Conservation (phyloP, 2,113 vertebrate genomes). For the Sylvia atricapilla region DNA sequence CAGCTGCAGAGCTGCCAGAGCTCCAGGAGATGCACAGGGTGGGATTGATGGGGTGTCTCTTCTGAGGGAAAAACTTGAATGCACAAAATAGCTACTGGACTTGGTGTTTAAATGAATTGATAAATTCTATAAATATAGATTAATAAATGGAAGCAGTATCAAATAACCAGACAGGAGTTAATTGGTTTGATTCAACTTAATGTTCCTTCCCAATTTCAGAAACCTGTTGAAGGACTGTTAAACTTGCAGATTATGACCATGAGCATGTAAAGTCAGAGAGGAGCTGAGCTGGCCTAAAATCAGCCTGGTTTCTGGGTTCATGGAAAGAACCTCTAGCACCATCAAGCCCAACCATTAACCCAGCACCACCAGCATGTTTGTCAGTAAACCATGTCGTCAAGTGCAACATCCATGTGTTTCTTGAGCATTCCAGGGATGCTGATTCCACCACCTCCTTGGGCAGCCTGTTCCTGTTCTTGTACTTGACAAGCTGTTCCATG, state of each 20-base stretch:
- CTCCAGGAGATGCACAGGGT: neutral
- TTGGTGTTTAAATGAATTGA: neutral
- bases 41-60: neutral
- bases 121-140: neutral
- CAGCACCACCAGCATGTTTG: neutral
- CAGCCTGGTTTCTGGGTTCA: neutral
- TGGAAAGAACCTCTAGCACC: neutral
- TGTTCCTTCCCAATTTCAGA: neutral
- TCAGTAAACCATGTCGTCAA: neutral
- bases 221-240: neutral
- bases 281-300: neutral
- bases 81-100: neutral
- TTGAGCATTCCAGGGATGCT: neutral
- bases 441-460: neutral
- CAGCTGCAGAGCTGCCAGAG: neutral
- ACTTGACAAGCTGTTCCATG: neutral
- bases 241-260: neutral
- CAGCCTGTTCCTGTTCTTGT: neutral
- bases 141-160: neutral
- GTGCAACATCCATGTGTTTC: neutral
- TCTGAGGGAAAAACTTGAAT: neutral
- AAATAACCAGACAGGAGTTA: neutral
- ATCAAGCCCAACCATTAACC: neutral
- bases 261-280: neutral
- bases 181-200: neutral